Conservation (phyloP, 2,888 invertebrate species). For the Proisotoma minuta region DNA sequence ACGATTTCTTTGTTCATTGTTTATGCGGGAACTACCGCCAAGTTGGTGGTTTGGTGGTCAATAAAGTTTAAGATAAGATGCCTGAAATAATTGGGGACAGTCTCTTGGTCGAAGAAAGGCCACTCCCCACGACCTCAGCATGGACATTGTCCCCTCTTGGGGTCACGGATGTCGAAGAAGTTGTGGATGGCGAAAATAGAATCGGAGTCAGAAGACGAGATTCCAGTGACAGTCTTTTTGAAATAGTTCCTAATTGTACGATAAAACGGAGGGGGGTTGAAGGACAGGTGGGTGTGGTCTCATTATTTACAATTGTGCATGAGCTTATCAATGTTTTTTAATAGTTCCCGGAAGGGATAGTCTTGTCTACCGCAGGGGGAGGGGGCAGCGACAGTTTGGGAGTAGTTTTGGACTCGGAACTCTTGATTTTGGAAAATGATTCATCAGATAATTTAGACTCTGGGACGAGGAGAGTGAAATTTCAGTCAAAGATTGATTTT, state of each 20-base stretch:
- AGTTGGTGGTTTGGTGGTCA: no score
- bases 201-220: conserved; percentile 17
- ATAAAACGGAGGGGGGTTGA: conserved; percentile 3
- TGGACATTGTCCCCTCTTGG: conserved; percentile 12
- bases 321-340: neutral
- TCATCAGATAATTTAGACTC: conserved; percentile 12
- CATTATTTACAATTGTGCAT: neutral
- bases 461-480: conserved; percentile 13
- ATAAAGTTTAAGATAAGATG: no score
- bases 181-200: conserved; percentile 7
- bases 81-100: no score
- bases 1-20: no score
- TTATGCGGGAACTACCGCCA: no score
- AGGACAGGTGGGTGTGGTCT: conserved; percentile 1
- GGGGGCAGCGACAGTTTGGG: conserved; percentile 26
- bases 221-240: conserved; percentile 27
- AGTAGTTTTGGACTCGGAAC: conserved; percentile 21
- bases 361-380: conserved; percentile 15
- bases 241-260: conserved; percentile 27
- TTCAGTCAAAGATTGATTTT: conserved; percentile 35
- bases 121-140: neutral
- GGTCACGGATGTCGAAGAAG: conserved; percentile 21
- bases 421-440: conserved; percentile 31
- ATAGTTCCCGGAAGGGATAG: neutral
- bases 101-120: no score